These are phyloP conservation scores for Scleropages formosus DNA, from an alignment of 2,797 vertebrate genomes.

Conservation along the genomic window DNA sequence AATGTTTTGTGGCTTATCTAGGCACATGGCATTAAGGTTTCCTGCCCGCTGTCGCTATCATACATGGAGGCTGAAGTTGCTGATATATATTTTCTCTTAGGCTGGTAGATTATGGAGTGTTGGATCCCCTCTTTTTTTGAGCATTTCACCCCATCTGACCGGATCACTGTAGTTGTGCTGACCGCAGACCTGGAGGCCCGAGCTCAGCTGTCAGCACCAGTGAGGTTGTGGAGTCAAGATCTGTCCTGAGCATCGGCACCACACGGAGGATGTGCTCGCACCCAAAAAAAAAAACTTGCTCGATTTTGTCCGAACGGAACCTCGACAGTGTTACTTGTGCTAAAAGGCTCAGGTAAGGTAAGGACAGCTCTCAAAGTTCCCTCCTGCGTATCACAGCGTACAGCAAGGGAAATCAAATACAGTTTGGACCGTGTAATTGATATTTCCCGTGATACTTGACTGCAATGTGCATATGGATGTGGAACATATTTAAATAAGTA, in stretches of 20 bases:
- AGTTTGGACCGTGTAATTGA: too few relatives aligned
- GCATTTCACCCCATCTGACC: background rate
- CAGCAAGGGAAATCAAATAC: too few relatives aligned
- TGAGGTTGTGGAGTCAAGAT: background rate
- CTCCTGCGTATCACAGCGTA: too few relatives aligned
- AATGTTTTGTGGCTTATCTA: background rate
- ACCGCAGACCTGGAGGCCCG: background rate
- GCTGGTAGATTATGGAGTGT: background rate
- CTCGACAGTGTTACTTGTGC: too few relatives aligned
- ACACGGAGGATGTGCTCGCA: too few relatives aligned
- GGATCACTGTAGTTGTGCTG: background rate
- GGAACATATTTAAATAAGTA: too few relatives aligned
- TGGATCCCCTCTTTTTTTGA: background rate
- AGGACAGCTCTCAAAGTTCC: too few relatives aligned
- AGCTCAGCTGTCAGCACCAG: background rate
- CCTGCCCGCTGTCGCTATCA: background rate
- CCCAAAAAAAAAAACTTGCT: too few relatives aligned
- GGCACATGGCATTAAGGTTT: background rate
- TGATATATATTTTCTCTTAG: conserved; percentile 1
- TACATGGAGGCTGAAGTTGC: background rate
- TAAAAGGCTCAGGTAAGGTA: too few relatives aligned
- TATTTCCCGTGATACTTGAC: too few relatives aligned
- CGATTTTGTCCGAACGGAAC: too few relatives aligned
- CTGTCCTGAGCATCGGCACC: background rate
- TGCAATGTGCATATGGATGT: too few relatives aligned